These are phyloP conservation scores for Varecia variegata DNA, from an alignment of 2,797 vertebrate species.

Conservation along the genomic window DNA sequence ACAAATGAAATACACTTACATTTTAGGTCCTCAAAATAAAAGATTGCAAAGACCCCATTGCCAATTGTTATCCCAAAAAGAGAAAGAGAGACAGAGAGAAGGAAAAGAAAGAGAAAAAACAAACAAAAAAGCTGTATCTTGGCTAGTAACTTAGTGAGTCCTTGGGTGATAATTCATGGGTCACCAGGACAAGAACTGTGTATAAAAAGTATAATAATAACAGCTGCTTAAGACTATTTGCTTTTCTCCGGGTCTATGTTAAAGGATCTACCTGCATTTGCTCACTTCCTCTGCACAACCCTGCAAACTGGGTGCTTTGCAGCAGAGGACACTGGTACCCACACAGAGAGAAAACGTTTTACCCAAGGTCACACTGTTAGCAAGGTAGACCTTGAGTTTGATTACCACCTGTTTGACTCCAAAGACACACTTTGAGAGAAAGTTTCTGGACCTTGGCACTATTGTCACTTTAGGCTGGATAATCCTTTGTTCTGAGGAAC, in stretches of 20 bases:
- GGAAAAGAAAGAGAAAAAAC: fast-evolving
- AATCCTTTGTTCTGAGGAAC: background rate
- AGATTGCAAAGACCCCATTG: background rate
- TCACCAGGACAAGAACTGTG: background rate
- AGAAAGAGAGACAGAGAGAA: background rate
- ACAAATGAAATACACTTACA: background rate
- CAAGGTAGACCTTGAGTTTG: background rate
- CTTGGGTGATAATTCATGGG: background rate
- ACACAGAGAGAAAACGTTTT: background rate
- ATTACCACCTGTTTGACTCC: background rate
- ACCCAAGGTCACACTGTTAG: background rate
- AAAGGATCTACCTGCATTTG: background rate
- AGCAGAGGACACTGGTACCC: too few relatives aligned
- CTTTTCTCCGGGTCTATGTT: background rate
- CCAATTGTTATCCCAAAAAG: background rate
- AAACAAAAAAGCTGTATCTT: background rate
- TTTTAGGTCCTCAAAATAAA: background rate
- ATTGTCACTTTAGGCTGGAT: too few relatives aligned
- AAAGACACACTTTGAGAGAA: background rate
- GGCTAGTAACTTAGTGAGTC: background rate
- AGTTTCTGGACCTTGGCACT: background rate
- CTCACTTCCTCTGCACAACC: background rate
- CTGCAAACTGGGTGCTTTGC: background rate
- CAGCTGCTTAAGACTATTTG: too few relatives aligned
- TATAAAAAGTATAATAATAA: background rate